These are phyloP conservation scores for Caenorhabditis sp. DNA, from an alignment of 2,888 invertebrate genomes.

Conservation along the genomic window DNA sequence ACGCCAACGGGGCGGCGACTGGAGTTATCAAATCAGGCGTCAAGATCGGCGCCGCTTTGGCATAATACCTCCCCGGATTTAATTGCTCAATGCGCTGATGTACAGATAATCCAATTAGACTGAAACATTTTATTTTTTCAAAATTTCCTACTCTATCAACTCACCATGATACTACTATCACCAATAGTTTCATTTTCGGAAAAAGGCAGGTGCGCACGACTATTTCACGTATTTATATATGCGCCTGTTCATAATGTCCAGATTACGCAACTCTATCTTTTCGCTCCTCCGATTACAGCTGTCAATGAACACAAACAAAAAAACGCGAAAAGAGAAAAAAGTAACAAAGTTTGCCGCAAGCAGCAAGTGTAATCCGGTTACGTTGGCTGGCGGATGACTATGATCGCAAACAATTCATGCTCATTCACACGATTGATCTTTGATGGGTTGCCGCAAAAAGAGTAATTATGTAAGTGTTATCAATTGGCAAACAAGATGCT, in stretches of 20 bases:
- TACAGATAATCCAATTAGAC: not conserved
- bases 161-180: not conserved
- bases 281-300: not conserved
- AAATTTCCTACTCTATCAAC: not conserved
- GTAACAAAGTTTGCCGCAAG: not conserved
- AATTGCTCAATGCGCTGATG: conserved; percentile 9
- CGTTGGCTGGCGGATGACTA: not conserved
- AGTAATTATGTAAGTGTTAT: not conserved
- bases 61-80: conserved; percentile 38
- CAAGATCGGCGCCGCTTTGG: conserved; percentile 32
- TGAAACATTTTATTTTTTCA: not conserved
- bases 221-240: not conserved
- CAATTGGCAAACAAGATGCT: not conserved
- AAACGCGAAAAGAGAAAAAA: not conserved
- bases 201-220: not conserved
- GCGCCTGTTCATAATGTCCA: not conserved
- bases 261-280: not conserved
- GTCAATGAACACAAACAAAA: not conserved
- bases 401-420: not conserved
- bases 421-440: conserved; percentile 41
- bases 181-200: not conserved
- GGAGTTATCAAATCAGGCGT: conserved; percentile 24
- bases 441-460: conserved; percentile 18
- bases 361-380: not conserved
- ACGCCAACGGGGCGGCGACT: too few relatives aligned